Base-by-base conservation (phyloP, 35 echinoderm and acorn worm species). In the Stichopus chloronotus region DNA sequence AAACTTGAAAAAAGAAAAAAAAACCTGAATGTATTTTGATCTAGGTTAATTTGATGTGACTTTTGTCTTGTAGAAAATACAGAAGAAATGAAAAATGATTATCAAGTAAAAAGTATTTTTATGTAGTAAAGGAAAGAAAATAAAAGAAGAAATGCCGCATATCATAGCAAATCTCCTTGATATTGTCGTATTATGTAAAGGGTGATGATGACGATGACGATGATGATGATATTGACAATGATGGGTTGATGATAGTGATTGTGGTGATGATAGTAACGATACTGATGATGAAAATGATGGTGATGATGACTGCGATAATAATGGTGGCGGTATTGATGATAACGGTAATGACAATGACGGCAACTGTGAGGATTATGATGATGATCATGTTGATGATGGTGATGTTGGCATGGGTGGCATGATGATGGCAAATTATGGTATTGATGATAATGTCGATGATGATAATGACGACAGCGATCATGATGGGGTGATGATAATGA, bases 371-470 rank as follows among this genome's bases (percentile, higher is more conserved):
- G 79, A 83, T 83, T 16, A 83, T 83, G 79, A 83, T 83, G 79
- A 83, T 83, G 79, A 52, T 4, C 16, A 52, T 83, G 79, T n/a
- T 83, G 79, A 83, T 83, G 79, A 4, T 83, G 83, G 53, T 83
- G 79, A 2, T 83, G 79, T n/a, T 83, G 79, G 43, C 43, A 43
- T 43, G 30, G 30, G 30, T 43, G 30, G 30, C 30, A 87, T 83
- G 79, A 83, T 83, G 79, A 83, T 83, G 79, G 43, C 43, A 30
- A 30, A 83, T 83, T 16, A 83, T 83, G 4, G 25, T 83, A 30
- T 13, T 83, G 79, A 87, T 87, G 83, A 87, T 87, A 52, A 87
- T 87, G 83, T 4, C 53, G 7, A 87, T 87, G 83, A 87, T 6
- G 83, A 8, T 6, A 7, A 52, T 4, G 83, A 87, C 4, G 83